Evolutionary conservation across 2,797 vertebrate species (phyloP).

Genomic region (Aselliscus stoliczkanus): DNA sequence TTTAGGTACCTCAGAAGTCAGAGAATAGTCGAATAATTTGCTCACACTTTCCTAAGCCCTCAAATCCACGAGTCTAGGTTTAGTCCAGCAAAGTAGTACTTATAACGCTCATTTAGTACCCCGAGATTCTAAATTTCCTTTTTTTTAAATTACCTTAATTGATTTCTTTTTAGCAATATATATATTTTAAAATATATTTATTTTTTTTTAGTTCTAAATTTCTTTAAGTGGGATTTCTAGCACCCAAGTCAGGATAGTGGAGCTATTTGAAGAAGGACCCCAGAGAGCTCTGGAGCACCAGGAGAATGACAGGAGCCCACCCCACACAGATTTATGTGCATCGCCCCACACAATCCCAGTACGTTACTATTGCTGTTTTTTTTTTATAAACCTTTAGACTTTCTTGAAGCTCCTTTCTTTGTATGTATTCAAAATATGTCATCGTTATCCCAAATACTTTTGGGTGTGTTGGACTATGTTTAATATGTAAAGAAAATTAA

Average conservation of each 20-base stretch:
- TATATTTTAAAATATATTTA: too few relatives aligned
- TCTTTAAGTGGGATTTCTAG: not conserved
- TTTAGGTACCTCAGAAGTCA: not conserved
- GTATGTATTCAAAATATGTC: not conserved
- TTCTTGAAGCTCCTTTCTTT: not conserved
- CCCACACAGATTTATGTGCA: too few relatives aligned
- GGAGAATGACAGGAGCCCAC: not conserved
- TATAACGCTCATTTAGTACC: not conserved
- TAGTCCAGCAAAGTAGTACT: not conserved
- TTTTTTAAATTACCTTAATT: too few relatives aligned
- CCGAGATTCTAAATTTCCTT: not conserved
- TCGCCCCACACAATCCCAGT: rapidly evolving
- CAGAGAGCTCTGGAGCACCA: not conserved
- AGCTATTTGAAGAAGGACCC: not conserved
- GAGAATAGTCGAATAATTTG: not conserved
- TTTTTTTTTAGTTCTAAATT: not conserved
- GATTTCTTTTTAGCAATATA: too few relatives aligned
- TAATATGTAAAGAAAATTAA: not conserved
- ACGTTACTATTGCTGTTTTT: not conserved
- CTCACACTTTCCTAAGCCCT: not conserved
- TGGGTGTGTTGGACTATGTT: not conserved
- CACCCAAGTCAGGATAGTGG: not conserved
- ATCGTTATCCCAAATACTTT: not conserved
- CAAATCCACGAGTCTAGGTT: not conserved
- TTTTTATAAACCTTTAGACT: not conserved